A percentile compares a stretch with the other conserved stretches of the same genome.
phyloP scores from a whole-genome alignment of 2,797 vertebrate species.

The Tokudaia tokunoshimensis region DNA sequence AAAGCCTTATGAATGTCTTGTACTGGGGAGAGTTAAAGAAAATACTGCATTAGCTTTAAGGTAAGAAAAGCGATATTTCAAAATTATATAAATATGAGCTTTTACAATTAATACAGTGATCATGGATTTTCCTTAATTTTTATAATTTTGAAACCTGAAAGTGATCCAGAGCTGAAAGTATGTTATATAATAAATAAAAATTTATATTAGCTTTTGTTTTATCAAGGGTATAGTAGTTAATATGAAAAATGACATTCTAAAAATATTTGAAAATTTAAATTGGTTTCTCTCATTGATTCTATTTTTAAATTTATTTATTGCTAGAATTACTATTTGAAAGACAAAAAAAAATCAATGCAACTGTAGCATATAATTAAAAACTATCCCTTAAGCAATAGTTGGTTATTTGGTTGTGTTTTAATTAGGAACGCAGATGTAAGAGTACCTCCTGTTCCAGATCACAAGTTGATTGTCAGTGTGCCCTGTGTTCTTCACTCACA shows the following conservation, averaged over 20 bases:
- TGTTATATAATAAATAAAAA: neutral
- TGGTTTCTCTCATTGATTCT: constrained; percentile 44
- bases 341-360: constrained; percentile 17
- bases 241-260: constrained; percentile 7
- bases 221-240: constrained; percentile 41
- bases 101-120: constrained; percentile 39
- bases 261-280: constrained; percentile 48
- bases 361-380: constrained; percentile 50
- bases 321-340: constrained; percentile 48
- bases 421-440: constrained; percentile 86
- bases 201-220: constrained; percentile 56
- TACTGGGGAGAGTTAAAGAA: constrained; percentile 91
- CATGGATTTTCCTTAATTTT: constrained; percentile 55
- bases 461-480: constrained; percentile 94
- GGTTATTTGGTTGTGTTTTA: constrained; percentile 70
- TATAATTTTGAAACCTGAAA: constrained; percentile 66
- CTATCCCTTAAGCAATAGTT: neutral
- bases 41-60: constrained; percentile 78
- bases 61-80: constrained; percentile 81
- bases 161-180: neutral
- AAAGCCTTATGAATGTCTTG: constrained; percentile 96
- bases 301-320: constrained; percentile 50
- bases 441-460: constrained; percentile 89
- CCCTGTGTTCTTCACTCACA: constrained; percentile 97
- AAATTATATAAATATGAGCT: constrained; percentile 10